These are phyloP conservation scores for Etheostoma perlongum DNA, from an alignment of 2,797 vertebrate genomes.

Conservation along the genomic window DNA sequence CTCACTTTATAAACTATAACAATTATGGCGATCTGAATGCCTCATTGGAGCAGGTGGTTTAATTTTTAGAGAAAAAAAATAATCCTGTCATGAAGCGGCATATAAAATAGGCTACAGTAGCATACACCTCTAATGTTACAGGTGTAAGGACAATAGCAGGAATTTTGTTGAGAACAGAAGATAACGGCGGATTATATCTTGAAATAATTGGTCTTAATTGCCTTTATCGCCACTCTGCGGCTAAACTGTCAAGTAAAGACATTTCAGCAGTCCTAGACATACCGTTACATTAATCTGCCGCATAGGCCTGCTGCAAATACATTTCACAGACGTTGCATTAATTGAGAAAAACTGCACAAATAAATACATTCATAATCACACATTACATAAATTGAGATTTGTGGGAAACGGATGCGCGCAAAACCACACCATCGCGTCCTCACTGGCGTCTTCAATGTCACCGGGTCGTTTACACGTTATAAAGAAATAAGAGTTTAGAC, in stretches of 20 bases:
- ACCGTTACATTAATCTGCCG: background rate
- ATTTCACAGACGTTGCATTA: background rate
- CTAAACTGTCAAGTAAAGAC: background rate
- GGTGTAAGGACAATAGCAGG: background rate
- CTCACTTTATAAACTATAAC: background rate
- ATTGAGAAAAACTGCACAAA: background rate
- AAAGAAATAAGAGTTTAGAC: conserved; percentile 33
- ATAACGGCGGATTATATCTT: background rate
- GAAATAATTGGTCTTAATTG: background rate
- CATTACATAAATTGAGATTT: background rate
- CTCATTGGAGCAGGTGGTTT: background rate
- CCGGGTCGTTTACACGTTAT: conserved; percentile 18
- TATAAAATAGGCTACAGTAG: background rate
- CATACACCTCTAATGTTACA: background rate
- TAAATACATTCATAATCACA: too few species aligned
- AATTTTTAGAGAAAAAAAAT: background rate
- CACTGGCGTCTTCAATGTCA: conserved; percentile 72
- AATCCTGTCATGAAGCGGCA: background rate
- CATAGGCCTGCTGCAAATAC: background rate
- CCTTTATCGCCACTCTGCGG: background rate
- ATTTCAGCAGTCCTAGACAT: background rate
- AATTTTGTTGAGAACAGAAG: background rate
- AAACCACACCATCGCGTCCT: conserved; percentile 20
- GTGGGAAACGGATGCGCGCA: background rate
- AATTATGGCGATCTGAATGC: background rate